These are phyloP conservation scores for Ornithoptera priamus DNA, from an alignment of 2,888 invertebrate genomes.

Conservation along the genomic window DNA sequence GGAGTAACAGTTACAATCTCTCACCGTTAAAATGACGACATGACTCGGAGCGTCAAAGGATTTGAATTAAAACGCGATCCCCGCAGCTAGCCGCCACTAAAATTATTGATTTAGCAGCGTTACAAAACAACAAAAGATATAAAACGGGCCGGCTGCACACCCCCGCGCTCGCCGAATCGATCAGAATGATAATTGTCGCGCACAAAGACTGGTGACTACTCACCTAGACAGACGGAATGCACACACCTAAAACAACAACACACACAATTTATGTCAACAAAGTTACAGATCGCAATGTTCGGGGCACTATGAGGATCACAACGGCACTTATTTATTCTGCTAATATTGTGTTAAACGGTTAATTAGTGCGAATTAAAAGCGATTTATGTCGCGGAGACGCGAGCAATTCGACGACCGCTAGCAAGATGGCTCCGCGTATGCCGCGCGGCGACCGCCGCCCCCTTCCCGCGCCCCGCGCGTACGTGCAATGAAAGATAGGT, in stretches of 20 bases:
- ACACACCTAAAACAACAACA: slow-evolving; percentile 70
- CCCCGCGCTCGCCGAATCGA: slow-evolving; percentile 76
- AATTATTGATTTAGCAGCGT: slow-evolving; percentile 76
- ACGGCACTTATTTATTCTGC: slow-evolving; percentile 50
- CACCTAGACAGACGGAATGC: slow-evolving; percentile 74
- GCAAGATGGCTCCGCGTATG: slow-evolving; percentile 74
- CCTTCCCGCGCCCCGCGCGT: slow-evolving; percentile 67
- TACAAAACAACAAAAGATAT: slow-evolving; percentile 80
- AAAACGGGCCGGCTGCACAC: slow-evolving; percentile 72
- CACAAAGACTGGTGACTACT: slow-evolving; percentile 76
- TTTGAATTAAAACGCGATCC: slow-evolving; percentile 46
- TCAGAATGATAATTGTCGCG: slow-evolving; percentile 79
- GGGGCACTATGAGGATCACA: slow-evolving; percentile 46
- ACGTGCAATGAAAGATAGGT: slow-evolving; percentile 81
- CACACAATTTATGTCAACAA: slow-evolving; percentile 63
- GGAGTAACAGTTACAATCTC: slow-evolving; percentile 34
- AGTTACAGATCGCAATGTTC: slow-evolving; percentile 45
- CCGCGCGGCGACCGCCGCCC: slow-evolving; percentile 64
- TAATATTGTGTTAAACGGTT: slow-evolving; percentile 60
- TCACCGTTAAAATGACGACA: slow-evolving; percentile 37
- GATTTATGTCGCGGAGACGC: slow-evolving; percentile 72
- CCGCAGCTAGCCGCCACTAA: slow-evolving; percentile 62
- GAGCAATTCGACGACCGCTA: slow-evolving; percentile 72
- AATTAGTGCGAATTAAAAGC: slow-evolving; percentile 75
- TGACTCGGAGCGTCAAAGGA: slow-evolving; percentile 39